These are phyloP conservation scores for Sterna hirundo DNA, from an alignment of 2,113 vertebrate genomes.

Conservation along the genomic window DNA sequence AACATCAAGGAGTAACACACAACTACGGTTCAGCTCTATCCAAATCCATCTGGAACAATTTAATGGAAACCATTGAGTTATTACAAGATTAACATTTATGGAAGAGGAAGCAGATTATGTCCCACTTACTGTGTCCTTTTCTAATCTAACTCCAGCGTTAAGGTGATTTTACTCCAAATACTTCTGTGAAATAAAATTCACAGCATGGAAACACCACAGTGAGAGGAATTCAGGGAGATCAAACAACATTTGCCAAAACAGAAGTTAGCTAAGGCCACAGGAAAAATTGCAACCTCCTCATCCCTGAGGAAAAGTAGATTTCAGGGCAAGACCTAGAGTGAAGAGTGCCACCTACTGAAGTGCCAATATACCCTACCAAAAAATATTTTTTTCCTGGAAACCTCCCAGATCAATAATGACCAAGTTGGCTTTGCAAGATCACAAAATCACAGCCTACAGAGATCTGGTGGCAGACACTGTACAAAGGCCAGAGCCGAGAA, in stretches of 20 bases:
- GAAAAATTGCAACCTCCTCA: not conserved
- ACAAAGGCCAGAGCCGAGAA: not conserved
- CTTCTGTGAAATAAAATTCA: not conserved
- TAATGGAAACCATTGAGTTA: not conserved
- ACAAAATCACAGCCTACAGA: not conserved
- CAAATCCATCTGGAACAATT: not conserved
- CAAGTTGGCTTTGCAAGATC: not conserved
- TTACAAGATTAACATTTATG: not conserved
- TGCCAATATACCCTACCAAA: not conserved
- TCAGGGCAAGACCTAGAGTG: not conserved
- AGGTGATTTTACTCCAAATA: not conserved
- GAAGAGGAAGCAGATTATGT: not conserved
- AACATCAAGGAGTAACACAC: not conserved
- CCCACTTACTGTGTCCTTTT: not conserved
- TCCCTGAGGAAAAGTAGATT: not conserved
- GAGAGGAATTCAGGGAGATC: not conserved
- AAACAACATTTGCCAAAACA: not conserved
- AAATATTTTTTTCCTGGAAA: not conserved
- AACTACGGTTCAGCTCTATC: not conserved
- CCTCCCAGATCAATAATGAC: not conserved
- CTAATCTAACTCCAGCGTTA: not conserved
- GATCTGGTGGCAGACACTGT: not conserved
- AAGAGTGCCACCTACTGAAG: conserved; percentile 31
- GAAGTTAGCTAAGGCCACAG: not conserved
- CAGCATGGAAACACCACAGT: not conserved